phyloP scores from a whole-genome alignment of 2,113 vertebrate genomes.

The Rissa tridactyla region DNA sequence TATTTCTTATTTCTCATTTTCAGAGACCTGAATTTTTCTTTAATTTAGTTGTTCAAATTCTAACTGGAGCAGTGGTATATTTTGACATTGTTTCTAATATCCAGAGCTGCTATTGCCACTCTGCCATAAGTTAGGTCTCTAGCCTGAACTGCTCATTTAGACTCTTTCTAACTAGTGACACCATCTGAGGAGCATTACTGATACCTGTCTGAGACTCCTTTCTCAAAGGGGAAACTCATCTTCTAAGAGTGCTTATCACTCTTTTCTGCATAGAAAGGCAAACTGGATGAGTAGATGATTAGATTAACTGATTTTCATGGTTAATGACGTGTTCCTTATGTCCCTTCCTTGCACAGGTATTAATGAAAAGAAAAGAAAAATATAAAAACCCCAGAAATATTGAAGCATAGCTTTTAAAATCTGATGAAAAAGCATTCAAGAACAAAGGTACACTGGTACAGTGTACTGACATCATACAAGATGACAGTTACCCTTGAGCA shows the following conservation, averaged over 20 bases:
- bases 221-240: neutral
- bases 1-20: neutral
- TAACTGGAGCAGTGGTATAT: neutral
- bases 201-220: neutral
- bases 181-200: neutral
- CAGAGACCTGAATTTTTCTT: neutral
- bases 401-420: neutral
- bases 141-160: neutral
- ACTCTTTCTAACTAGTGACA: neutral
- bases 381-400: fast-evolving
- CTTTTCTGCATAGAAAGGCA: neutral
- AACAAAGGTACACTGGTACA: neutral
- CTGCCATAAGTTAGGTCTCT: neutral
- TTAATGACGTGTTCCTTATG: neutral
- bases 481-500: neutral
- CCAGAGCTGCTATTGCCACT: neutral
- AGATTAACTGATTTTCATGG: neutral
- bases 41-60: neutral
- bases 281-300: neutral
- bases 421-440: neutral
- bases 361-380: neutral
- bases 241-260: neutral
- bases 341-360: neutral
- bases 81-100: neutral
- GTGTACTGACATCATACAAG: neutral